Evolutionary conservation across 2,888 invertebrate genomes (phyloP).

Genomic region (Tupiocoris notatus): DNA sequence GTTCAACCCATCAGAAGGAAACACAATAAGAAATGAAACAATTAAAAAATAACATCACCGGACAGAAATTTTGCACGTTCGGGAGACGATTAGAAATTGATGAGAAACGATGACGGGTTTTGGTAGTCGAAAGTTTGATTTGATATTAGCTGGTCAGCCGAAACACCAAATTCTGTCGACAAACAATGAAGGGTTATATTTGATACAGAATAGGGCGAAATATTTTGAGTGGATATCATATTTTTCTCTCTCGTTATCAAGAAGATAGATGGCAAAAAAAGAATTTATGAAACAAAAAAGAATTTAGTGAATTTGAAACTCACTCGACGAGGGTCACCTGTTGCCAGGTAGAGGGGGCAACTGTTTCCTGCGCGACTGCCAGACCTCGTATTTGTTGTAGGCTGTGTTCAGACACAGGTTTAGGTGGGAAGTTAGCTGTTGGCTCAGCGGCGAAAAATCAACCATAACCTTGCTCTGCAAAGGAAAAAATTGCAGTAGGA

Average conservation of each 20-base stretch:
- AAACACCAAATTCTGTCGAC: constrained; percentile 25
- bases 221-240: too few species aligned
- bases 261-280: too few species aligned
- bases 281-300: too few species aligned
- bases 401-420: constrained; percentile 84
- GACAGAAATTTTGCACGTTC: too few species aligned
- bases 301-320: too few species aligned
- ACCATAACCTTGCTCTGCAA: constrained; percentile 75
- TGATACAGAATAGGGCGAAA: too few species aligned
- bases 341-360: constrained; percentile 30
- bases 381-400: constrained; percentile 78
- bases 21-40: too few species aligned
- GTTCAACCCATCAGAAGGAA: too few species aligned
- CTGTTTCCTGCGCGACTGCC: constrained; percentile 67
- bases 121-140: constrained; percentile 24
- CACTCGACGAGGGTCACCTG: constrained; percentile 40
- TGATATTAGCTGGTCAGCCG: constrained; percentile 22
- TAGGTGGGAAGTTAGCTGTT: constrained; percentile 78
- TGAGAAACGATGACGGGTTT: constrained; percentile 18
- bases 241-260: too few species aligned
- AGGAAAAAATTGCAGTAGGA: too few species aligned
- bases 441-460: constrained; percentile 76
- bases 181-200: neutral
- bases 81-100: neutral
- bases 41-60: too few species aligned